Conservation (phyloP, 1,140 invertebrate genomes). For the Campoletis sonorensis region DNA sequence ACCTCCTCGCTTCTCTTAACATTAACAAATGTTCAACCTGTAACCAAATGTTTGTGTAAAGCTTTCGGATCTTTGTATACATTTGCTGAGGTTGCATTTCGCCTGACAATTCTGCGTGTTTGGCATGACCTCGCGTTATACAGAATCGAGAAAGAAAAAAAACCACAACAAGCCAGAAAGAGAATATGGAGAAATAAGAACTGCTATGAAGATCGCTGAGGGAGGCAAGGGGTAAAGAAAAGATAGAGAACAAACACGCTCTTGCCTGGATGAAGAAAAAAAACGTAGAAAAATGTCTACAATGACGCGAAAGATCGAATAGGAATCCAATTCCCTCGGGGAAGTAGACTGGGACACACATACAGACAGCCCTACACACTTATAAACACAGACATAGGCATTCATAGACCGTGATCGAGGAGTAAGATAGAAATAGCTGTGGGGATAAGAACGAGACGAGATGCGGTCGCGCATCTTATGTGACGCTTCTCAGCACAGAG, state of each 20-base stretch:
- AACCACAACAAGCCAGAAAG: no score
- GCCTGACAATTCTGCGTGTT: not conserved
- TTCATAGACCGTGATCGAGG: not conserved
- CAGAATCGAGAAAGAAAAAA: not conserved
- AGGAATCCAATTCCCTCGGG: conserved; percentile 41
- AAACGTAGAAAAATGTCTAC: conserved; percentile 42
- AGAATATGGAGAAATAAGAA: not conserved
- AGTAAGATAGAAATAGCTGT: conserved; percentile 17
- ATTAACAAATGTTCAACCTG: not conserved
- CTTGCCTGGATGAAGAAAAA: conserved; percentile 10
- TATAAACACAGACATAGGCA: not conserved
- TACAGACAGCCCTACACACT: not conserved
- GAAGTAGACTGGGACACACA: conserved; percentile 23
- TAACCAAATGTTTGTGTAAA: not conserved
- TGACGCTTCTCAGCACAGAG: conserved; percentile 28
- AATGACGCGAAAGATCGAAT: conserved; percentile 45
- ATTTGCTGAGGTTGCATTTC: not conserved
- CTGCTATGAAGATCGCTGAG: not conserved
- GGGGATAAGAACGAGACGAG: conserved; percentile 5
- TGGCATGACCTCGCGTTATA: not conserved
- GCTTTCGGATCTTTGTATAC: not conserved
- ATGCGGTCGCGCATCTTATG: conserved; percentile 23
- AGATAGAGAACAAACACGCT: not conserved
- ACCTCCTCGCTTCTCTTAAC: not conserved
- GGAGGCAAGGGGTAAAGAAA: conserved; percentile 9